phyloP scores from a whole-genome alignment of 2,888 invertebrate species.

The Andrena camellia region DNA sequence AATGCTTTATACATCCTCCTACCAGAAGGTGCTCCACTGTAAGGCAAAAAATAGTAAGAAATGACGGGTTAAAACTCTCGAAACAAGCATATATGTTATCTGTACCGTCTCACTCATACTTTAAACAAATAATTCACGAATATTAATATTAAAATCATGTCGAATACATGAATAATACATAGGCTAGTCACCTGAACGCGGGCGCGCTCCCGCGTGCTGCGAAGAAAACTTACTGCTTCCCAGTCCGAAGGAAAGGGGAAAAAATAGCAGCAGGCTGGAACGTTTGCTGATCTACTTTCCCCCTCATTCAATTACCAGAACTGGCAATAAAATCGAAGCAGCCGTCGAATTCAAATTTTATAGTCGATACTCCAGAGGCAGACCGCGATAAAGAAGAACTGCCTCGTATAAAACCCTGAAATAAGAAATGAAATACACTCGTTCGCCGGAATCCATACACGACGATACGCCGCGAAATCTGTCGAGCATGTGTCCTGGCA shows the following conservation, averaged over 20 bases:
- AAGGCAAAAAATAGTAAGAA: background rate
- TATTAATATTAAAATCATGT: background rate
- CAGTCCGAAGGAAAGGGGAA: background rate
- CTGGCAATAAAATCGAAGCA: slow-evolving; percentile 54
- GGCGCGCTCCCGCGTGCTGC: background rate
- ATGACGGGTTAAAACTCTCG: no score
- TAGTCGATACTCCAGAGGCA: slow-evolving; percentile 31
- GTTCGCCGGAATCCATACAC: slow-evolving; percentile 35
- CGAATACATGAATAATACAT: background rate
- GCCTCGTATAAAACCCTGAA: slow-evolving; percentile 44
- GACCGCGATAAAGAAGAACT: slow-evolving; percentile 58
- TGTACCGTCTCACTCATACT: background rate
- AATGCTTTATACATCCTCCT: background rate
- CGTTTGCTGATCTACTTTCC: slow-evolving; percentile 35
- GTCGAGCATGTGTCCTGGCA: slow-evolving; percentile 70
- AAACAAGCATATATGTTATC: no score
- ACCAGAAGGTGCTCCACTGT: background rate
- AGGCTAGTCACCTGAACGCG: background rate
- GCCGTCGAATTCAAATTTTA: slow-evolving; percentile 64
- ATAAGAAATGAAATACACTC: slow-evolving; percentile 64
- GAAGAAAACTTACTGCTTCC: background rate
- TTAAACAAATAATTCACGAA: background rate
- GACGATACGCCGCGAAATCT: slow-evolving; percentile 71
- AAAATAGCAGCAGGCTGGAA: background rate
- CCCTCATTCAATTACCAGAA: slow-evolving; percentile 48